Evolutionary conservation across 2,797 vertebrate species (phyloP).

Genomic region (Champsocephalus esox): DNA sequence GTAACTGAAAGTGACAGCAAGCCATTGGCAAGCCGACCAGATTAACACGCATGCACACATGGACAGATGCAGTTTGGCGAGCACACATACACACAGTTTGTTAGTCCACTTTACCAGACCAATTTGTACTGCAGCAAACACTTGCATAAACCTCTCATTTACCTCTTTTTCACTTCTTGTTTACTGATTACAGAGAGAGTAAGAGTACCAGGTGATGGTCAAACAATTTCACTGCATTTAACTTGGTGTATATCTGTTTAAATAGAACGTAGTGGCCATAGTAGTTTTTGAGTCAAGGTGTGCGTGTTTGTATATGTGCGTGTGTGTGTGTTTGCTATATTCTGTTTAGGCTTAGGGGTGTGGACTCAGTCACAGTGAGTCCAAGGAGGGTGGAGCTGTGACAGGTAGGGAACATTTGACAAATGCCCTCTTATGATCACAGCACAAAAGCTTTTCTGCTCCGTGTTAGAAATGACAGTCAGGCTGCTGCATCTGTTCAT

Average conservation of each 20-base stretch:
- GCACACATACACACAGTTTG: conserved; percentile 47
- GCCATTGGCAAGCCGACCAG: conserved; percentile 80
- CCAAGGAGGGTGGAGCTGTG: conserved; percentile 45
- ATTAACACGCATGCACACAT: conserved; percentile 3
- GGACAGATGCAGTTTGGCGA: conserved; percentile 33
- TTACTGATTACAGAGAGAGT: conserved; percentile 38
- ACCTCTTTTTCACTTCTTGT: background rate
- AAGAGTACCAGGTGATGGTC: background rate
- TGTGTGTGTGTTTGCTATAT: background rate
- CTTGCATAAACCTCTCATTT: conserved; percentile 25
- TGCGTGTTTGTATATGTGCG: background rate
- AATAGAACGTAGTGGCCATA: background rate
- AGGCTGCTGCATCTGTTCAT: background rate
- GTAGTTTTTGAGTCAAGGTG: conserved; percentile 11
- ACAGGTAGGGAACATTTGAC: conserved; percentile 53
- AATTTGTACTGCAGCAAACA: conserved; percentile 28
- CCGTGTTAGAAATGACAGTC: background rate
- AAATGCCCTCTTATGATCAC: conserved; percentile 31
- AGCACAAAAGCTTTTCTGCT: conserved; percentile 26
- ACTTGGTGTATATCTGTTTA: conserved; percentile 8
- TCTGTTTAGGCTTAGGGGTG: conserved; percentile 48
- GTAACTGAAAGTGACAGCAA: conserved; percentile 85
- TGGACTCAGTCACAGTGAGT: conserved; percentile 27
- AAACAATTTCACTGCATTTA: background rate
- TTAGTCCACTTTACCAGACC: conserved; percentile 42